These are phyloP conservation scores for Anticlea derivata DNA, from an alignment of 2,888 invertebrate species.

Conservation along the genomic window DNA sequence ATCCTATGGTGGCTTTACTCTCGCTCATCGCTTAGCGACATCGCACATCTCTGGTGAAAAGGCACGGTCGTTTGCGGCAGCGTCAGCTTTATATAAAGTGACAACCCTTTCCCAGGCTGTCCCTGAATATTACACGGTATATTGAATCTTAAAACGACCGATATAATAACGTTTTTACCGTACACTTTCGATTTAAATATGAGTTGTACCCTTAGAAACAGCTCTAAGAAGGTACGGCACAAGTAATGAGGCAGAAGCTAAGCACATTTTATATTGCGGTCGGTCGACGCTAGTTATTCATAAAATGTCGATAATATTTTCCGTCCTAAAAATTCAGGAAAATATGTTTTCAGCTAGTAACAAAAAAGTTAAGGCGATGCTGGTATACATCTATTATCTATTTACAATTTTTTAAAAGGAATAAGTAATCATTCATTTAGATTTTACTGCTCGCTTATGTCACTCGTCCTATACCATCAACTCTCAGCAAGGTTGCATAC, in stretches of 20 bases:
- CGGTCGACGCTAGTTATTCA: constrained; percentile 28
- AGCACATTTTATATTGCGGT: constrained; percentile 47
- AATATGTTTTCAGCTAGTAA: constrained; percentile 2
- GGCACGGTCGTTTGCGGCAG: constrained; percentile 71
- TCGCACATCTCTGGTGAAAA: too few relatives aligned
- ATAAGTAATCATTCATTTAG: too few relatives aligned
- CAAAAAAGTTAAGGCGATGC: too few relatives aligned
- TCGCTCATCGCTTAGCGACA: too few relatives aligned
- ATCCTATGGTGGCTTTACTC: too few relatives aligned
- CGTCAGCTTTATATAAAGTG: constrained; percentile 74
- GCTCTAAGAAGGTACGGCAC: constrained; percentile 52
- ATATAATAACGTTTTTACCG: constrained; percentile 46
- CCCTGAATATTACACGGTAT: constrained; percentile 42
- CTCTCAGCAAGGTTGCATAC: constrained; percentile 1
- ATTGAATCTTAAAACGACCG: constrained; percentile 45
- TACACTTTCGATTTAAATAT: constrained; percentile 47
- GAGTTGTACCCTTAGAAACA: constrained; percentile 57
- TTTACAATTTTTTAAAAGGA: too few relatives aligned
- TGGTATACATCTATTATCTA: too few relatives aligned
- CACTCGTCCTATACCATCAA: not conserved
- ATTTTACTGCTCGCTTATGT: not conserved
- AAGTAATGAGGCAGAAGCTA: constrained; percentile 62
- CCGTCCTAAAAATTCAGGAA: not conserved
- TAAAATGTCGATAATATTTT: constrained; percentile 10
- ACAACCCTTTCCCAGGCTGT: constrained; percentile 64